Conservation (phyloP, 1,140 invertebrate species). For the Zaprionus nigranus region DNA sequence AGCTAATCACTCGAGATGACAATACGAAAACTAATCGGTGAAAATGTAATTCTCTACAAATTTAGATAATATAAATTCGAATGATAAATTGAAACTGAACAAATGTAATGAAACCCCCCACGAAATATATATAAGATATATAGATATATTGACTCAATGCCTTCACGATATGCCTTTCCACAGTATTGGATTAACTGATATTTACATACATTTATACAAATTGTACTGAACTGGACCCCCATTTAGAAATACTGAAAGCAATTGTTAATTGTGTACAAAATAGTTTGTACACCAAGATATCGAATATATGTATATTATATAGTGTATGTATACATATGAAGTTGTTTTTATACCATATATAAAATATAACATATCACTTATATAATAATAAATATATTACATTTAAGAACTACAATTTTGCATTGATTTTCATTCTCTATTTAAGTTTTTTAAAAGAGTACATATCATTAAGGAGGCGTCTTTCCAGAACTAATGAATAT, state of each 20-base stretch:
- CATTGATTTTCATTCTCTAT: not conserved
- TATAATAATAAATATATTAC: constrained; percentile 4
- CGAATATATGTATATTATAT: constrained; percentile 37
- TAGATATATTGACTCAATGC: constrained; percentile 24
- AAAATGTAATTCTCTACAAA: constrained; percentile 1
- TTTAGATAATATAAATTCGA: not conserved
- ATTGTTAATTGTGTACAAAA: constrained; percentile 46
- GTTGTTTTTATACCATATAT: constrained; percentile 35
- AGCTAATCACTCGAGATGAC: not conserved
- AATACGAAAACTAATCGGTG: constrained; percentile 16
- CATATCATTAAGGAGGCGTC: not conserved
- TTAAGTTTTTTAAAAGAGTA: not conserved
- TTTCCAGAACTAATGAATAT: not conserved
- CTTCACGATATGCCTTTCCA: constrained; percentile 41
- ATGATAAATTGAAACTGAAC: constrained; percentile 13
- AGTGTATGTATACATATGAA: constrained; percentile 27
- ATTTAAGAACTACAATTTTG: constrained; percentile 9
- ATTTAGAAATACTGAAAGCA: constrained; percentile 19
- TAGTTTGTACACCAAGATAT: constrained; percentile 29
- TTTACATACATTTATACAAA: constrained; percentile 30
- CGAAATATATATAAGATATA: constrained; percentile 7
- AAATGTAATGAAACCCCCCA: constrained; percentile 1
- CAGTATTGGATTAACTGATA: constrained; percentile 37
- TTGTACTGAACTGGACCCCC: constrained; percentile 21
- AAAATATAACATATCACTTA: constrained; percentile 19